Evolutionary conservation across 2,113 vertebrate species (phyloP), one percentile per base, ranked within the genome.

Genomic region (Pteropus alecto): DNA sequence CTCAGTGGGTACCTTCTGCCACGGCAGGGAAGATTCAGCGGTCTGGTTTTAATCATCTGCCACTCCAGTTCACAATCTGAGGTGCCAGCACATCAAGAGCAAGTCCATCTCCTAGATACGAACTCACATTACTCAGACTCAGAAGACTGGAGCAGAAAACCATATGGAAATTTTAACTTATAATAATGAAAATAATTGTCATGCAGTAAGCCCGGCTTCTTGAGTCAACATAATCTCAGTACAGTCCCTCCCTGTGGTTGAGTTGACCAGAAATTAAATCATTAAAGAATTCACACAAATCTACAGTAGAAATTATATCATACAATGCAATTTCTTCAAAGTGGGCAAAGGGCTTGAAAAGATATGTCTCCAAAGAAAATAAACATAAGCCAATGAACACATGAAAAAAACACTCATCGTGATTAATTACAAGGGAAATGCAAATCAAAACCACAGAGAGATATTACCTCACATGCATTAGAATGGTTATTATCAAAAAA

Each of bases 1-100:
- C 51, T 92, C 63, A 48, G 21, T 24, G 14, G 0, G 4, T 18
- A 5, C 58, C 16, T 65, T 56, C 48, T 14, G 7, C 18, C 11
- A n/a, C 4, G 18, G 1, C 3, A 3, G 33, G 28, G 6, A n/a
- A 3, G 22, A n/a, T 7, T 33, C 15, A 18, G 1, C 21, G 33
- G 16, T 38, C 43, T 60, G 38, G 22, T 22, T 46, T 48, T 15
- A 84, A 16, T 30, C 1, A 1, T 43, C 21, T 7, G 15, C 35
- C 43, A 58, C 38, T 41, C 35, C 41, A 56, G 46, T 38, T 87
- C 30, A 30, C 35, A 67, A 26, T 41, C 79, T 33, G 35, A 82
- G 24, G n/a, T 76, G 30, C 26, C 6, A 48, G 7, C 11, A 22
- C 28, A 26, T 58, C 35, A 65, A 73, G 13, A 51, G 26, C 30